Base-by-base conservation (phyloP, 2,888 invertebrate species). In the Synergus itoensis region DNA sequence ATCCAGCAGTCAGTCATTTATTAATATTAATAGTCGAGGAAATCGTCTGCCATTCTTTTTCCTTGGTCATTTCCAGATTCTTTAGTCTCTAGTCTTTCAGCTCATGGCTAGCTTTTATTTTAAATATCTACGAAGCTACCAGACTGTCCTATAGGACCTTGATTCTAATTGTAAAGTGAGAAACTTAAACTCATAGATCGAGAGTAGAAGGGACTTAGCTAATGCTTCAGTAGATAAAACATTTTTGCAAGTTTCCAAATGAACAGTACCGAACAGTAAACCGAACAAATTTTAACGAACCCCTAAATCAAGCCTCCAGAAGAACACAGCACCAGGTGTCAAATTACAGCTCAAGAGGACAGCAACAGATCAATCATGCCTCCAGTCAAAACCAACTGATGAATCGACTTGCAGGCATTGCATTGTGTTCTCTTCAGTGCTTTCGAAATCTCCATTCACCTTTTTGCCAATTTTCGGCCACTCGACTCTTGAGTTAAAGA, bases 1-100 rank as follows among this genome's bases (percentile, higher is more conserved):
- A 73, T 80, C 76, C 82, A 80, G 76, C 78, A 83, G 82, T 81
- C 83, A 83, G 82, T 83, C 83, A 82, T 84, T 84, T 82, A 84
- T 84, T 84, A 83, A 84, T 84, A 83, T 82, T 83, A 79, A 78
- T 77, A 81, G 82, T 81, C 83, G 76, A 78, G 77, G 79, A 82
- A 84, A 82, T 83, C 81, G 84, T 77, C 82, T 62, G 77, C 81
- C 77, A 80, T 84, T 82, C 79, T 84, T 73, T 76, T 79, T 41
- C 78, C 69, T 77, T 53, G 64, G 62, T 76, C 73, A 28, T 64
- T 67, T 43, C 77, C 75, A 73, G 77, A 78, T n/a, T 53, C 53
- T 53, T n/a, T 9, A 53, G 53, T 53, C 53, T 53, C n/a, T n/a
- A 53, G 53, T 53, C 53, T 9, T 53, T n/a, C 53, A 53, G 9